Base-by-base conservation (phyloP, 2,888 invertebrate genomes). In the Alviniconcha strummeri region DNA sequence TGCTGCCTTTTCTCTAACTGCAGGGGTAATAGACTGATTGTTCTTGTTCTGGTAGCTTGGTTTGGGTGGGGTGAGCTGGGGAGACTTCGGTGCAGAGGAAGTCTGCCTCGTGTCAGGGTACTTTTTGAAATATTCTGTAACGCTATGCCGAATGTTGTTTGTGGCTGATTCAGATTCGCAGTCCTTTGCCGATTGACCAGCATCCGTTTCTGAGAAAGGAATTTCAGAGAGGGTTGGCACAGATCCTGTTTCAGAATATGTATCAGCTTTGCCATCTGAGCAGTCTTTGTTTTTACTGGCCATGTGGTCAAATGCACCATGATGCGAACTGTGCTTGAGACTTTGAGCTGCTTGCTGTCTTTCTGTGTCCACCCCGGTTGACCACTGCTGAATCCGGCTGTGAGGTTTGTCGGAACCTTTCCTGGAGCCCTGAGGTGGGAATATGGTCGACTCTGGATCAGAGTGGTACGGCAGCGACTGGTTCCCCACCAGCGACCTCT, bases 101-200 rank as follows among this genome's bases (percentile, higher is more conserved):
- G 69, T 9, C 69, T 36, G 19, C 4, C 56, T 55, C 6, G 77
- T 15, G 15, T 54, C 60, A 17, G 87, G 88, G 85, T 91, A 91
- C 84, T 90, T 91, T 60, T 84, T 88, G 78, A 91, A 91, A 84
- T 92, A 91, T 74, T 91, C 91, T 6, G 90, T 91, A 4, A 91
- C 88, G 83, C 91, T 92, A 83, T 90, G 90, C 11, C 91, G 84
- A 3, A 91, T 90, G 55, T 87, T 85, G 60, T 87, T 87, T 52
- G n/a, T 64, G 4, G 57, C 57, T 4, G 75, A 54, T 15, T 8
- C 54, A 76, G 56, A 56, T 7, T 56, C 55, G 4, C 15, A 17
- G 8, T 57, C 8, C n/a, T 76, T 76, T 7, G n/a, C 19, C 7
- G 76, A 57, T 19, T 76, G 56, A 5, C 57, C 8, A 8, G n/a